Evolutionary conservation across 2,113 vertebrate species (phyloP).

Genomic region (Thryonomys swinderianus): DNA sequence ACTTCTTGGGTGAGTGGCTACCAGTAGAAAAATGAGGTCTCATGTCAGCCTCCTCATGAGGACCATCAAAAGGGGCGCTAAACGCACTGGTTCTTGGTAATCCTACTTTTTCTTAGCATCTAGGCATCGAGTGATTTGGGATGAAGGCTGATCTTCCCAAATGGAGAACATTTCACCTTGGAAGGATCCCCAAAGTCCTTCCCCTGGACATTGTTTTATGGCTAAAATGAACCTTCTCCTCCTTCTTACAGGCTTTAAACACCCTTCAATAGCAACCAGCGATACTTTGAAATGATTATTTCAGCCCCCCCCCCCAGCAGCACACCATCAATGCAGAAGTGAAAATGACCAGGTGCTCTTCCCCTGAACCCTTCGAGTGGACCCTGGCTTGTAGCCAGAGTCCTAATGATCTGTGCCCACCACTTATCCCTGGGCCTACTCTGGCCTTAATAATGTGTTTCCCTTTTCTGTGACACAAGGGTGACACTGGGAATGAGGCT

Average conservation of each 20-base stretch:
- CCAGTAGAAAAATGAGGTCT: neutral
- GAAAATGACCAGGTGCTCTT: neutral
- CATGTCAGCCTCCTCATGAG: neutral
- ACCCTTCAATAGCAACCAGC: neutral
- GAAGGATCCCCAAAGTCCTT: neutral
- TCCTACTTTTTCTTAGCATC: neutral
- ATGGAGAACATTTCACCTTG: neutral
- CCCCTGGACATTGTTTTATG: neutral
- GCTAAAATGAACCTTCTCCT: neutral
- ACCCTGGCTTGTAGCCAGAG: neutral
- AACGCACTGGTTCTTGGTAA: neutral
- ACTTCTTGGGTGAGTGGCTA: neutral
- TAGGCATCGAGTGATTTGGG: neutral
- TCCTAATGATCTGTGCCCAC: neutral
- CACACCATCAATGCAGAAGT: neutral
- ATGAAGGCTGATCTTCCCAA: neutral
- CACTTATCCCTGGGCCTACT: neutral
- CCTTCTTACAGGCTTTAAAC: neutral
- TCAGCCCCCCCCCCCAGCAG: neutral
- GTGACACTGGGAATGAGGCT: neutral
- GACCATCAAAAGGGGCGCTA: neutral
- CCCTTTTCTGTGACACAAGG: neutral
- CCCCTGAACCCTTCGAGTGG: neutral
- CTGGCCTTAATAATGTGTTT: neutral
- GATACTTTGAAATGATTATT: neutral